phyloP scores from a whole-genome alignment of 2,888 invertebrate genomes.

The Micoletzkya japonica region DNA sequence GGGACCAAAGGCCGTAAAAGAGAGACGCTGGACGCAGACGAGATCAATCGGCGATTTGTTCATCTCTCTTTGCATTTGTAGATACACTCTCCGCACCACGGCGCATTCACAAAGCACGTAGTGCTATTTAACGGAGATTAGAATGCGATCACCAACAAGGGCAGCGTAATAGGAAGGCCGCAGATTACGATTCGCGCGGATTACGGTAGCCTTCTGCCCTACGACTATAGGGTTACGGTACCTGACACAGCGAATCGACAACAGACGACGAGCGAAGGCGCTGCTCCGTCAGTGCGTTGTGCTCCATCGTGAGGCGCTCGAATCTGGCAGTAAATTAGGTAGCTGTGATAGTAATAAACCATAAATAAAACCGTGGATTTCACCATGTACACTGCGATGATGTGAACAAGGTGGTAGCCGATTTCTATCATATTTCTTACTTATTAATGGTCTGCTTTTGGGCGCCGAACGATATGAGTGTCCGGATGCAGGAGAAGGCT shows the following conservation, averaged over 20 bases:
- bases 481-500: constrained; percentile 59
- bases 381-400: background rate
- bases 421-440: constrained; percentile 31
- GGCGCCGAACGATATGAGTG: constrained; percentile 61
- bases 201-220: too few relatives aligned
- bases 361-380: background rate
- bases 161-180: too few relatives aligned
- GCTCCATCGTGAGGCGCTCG: constrained; percentile 50
- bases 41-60: too few relatives aligned
- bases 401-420: background rate
- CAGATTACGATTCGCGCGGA: too few relatives aligned
- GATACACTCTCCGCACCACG: too few relatives aligned
- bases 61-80: too few relatives aligned
- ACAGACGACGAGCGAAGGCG: constrained; percentile 60
- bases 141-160: too few relatives aligned
- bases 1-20: too few relatives aligned
- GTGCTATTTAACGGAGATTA: too few relatives aligned
- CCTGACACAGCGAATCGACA: constrained; percentile 60
- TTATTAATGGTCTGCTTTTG: constrained; percentile 60
- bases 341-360: background rate
- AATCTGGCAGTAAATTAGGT: constrained; percentile 42
- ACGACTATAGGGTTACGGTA: too few relatives aligned
- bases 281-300: constrained; percentile 53
- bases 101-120: too few relatives aligned
- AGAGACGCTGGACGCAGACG: too few relatives aligned